Evolutionary conservation across 2,888 invertebrate species (phyloP).

Genomic region (Pachycephus smyrnensis): DNA sequence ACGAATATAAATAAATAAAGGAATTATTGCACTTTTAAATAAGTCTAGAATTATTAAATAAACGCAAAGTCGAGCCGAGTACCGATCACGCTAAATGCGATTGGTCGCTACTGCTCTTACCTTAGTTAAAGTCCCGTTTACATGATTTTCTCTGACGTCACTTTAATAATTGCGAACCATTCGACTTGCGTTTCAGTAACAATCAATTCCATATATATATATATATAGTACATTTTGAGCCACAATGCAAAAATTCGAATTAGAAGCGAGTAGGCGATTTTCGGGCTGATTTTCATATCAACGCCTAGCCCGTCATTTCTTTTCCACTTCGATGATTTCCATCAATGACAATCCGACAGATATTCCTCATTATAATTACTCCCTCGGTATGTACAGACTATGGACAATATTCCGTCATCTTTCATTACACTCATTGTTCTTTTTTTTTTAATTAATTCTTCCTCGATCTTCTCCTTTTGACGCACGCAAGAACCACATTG

Average conservation of each 20-base stretch:
- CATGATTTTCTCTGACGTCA: background rate
- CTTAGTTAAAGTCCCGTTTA: background rate
- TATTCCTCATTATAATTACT: slow-evolving; percentile 30
- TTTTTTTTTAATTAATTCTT: slow-evolving; percentile 11
- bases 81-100: background rate
- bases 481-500: background rate
- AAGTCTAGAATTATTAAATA: background rate
- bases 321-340: background rate
- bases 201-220: background rate
- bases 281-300: background rate
- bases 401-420: slow-evolving; percentile 44
- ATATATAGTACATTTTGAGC: background rate
- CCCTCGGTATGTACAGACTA: slow-evolving; percentile 45
- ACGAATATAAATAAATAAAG: background rate
- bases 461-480: slow-evolving; percentile 3
- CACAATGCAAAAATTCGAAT: background rate
- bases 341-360: slow-evolving; percentile 25
- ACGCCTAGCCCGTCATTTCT: background rate
- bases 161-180: background rate
- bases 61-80: background rate
- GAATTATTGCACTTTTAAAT: background rate
- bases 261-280: background rate
- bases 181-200: background rate
- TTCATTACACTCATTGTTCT: slow-evolving; percentile 38
- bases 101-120: background rate